phyloP scores from a whole-genome alignment of 2,888 invertebrate species.

The Theodoxus fluviatilis region DNA sequence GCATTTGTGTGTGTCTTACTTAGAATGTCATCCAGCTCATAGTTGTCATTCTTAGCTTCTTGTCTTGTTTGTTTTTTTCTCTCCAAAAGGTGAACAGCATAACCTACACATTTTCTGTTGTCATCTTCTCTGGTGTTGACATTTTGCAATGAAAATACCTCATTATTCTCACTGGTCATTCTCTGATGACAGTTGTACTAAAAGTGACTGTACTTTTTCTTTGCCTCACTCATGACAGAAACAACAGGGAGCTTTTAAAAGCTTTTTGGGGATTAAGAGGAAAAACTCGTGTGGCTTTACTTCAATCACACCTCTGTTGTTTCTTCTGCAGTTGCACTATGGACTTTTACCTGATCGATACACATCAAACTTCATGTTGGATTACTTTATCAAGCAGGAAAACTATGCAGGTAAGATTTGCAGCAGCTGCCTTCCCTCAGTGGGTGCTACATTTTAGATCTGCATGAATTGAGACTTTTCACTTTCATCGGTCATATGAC shows the following conservation, averaged over 20 bases:
- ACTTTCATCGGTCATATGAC: not conserved
- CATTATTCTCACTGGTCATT: too few relatives aligned
- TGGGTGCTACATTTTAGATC: not conserved
- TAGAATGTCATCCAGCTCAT: too few relatives aligned
- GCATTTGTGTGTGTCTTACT: too few relatives aligned
- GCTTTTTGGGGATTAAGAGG: not conserved
- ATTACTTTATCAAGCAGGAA: conserved; percentile 76
- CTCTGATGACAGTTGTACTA: too few relatives aligned
- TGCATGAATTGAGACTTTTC: not conserved
- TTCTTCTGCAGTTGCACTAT: conserved; percentile 73
- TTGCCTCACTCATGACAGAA: not conserved
- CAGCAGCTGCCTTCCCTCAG: not conserved
- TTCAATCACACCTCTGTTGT: conserved; percentile 14
- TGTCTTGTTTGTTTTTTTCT: too few relatives aligned
- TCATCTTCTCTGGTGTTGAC: too few relatives aligned
- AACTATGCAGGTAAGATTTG: conserved; percentile 69
- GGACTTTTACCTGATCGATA: conserved; percentile 90
- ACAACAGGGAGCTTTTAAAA: not conserved
- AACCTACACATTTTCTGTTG: too few relatives aligned
- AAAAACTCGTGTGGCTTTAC: too few relatives aligned
- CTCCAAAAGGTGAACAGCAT: too few relatives aligned
- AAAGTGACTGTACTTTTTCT: not conserved
- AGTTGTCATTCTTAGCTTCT: too few relatives aligned
- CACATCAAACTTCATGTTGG: conserved; percentile 80
- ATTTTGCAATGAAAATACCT: too few relatives aligned